Base-by-base conservation (phyloP, 2,888 invertebrate genomes). In the Thumatha senex region DNA sequence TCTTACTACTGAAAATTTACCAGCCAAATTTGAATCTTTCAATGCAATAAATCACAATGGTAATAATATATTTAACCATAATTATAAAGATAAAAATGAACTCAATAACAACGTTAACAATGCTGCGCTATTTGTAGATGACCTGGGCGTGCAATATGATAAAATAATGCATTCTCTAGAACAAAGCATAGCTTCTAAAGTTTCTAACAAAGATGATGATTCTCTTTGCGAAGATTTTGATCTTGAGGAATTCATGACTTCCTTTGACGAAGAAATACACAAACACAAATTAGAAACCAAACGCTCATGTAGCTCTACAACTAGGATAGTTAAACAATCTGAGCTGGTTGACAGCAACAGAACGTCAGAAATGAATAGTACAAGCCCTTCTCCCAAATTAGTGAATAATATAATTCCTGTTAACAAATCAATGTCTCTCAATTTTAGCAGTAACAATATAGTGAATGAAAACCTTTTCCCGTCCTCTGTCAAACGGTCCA, bases 161-260 rank as follows among this genome's bases (percentile, higher is more conserved):
- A 91, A 89, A 80, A 88, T 92, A 54, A 92, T 93, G 78, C 85
- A 89, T 56, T 87, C 92, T 36, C 75, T 92, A 69, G 92, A 92
- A 66, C 87, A 89, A 75, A 89, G 89, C 60, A 83, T 89, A 71
- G 80, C 84, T 46, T 91, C 90, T 33, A 89, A 92, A 73, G 79
- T 84, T 59, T 88, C 91, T 2, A 78, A 82, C 18, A 86, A 88
- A 74, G 92, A 92, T 56, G 89, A 92, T 48, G 90, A 92, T 64
- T 89, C 92, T 65, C 82, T 93, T 29, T 93, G 93, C 63, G 93
- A 93, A 76, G 93, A 94, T 74, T 93, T 95, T 61, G 91, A 91
- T 76, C 82, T 91, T 58, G 95, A 95, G 72, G 95, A 95, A 79
- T 93, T 95, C 71, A 93, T 94, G 84, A 93, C 93, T 63, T 93